A percentile compares a stretch with the other conserved stretches of the same genome.
These are phyloP conservation scores for Seladonia tumulorum DNA, from an alignment of 2,888 invertebrate species.

Conservation along the genomic window DNA sequence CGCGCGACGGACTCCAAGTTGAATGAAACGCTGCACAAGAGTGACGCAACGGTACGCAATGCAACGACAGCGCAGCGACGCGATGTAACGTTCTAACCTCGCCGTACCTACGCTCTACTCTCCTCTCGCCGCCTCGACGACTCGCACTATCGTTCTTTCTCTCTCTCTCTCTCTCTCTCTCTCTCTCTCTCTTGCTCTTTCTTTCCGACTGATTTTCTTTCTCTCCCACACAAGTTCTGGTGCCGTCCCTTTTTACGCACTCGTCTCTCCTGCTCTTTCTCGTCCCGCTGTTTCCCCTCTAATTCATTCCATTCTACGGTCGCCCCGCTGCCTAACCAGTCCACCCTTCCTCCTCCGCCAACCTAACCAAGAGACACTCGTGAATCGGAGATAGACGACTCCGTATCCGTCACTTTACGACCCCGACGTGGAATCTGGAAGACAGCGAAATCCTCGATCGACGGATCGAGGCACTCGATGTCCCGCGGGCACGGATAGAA, in stretches of 20 bases:
- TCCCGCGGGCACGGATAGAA: too few species aligned
- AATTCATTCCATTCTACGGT: conserved; percentile 30
- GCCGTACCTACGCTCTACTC: conserved; percentile 41
- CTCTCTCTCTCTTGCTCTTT: conserved; percentile 8
- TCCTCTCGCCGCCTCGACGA: conserved; percentile 2
- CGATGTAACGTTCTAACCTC: conserved; percentile 63
- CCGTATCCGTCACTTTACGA: neutral
- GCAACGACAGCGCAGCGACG: conserved; percentile 63
- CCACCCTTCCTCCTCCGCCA: conserved; percentile 41
- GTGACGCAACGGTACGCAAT: conserved; percentile 79
- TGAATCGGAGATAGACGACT: conserved; percentile 10
- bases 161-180: conserved; percentile 17
- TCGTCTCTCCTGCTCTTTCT: conserved; percentile 7
- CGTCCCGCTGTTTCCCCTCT: conserved; percentile 33
- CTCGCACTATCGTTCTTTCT: conserved; percentile 16
- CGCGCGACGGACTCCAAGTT: conserved; percentile 77
- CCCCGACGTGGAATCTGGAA: neutral
- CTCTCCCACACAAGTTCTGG: neutral
- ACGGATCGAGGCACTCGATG: neutral
- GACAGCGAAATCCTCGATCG: neutral
- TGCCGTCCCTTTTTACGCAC: conserved; percentile 34
- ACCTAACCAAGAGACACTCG: conserved; percentile 17
- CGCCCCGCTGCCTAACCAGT: neutral
- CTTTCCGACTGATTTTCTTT: neutral
- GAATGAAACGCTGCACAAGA: conserved; percentile 81